phyloP scores from a whole-genome alignment of 2,113 vertebrate species.

The Aldabrachelys gigantea region DNA sequence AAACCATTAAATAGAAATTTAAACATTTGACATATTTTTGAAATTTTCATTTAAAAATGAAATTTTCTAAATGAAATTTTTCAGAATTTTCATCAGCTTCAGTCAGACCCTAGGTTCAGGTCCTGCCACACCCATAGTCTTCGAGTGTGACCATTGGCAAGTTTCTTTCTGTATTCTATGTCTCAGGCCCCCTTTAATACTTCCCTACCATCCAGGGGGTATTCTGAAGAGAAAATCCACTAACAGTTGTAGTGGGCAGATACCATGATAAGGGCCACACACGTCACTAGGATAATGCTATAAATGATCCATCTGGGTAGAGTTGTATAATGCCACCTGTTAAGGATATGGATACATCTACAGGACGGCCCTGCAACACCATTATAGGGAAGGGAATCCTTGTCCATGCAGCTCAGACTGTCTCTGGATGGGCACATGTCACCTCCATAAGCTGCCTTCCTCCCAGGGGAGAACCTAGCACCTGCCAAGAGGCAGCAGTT shows the following conservation, averaged over 20 bases:
- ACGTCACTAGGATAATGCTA: background rate
- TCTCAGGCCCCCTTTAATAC: no score
- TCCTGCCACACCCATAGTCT: no score
- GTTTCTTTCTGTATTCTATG: no score
- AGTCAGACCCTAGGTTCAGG: no score
- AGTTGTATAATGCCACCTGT: background rate
- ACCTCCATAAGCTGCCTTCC: background rate
- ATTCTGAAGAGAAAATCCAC: background rate
- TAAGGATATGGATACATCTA: background rate
- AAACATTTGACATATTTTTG: no score
- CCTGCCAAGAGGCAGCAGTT: background rate
- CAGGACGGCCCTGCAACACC: background rate
- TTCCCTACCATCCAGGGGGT: background rate
- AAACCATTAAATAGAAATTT: no score
- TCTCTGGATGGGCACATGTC: background rate
- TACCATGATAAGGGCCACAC: background rate
- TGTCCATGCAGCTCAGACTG: accelerated
- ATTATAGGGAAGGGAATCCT: background rate
- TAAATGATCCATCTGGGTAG: no score
- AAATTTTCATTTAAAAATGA: no score
- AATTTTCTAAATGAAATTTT: no score
- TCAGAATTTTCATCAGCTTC: no score
- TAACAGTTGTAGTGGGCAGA: background rate
- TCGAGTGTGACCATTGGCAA: no score
- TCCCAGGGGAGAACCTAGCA: background rate